Conservation (phyloP, 2,113 vertebrate species). For the Odontesthes bonariensis region DNA sequence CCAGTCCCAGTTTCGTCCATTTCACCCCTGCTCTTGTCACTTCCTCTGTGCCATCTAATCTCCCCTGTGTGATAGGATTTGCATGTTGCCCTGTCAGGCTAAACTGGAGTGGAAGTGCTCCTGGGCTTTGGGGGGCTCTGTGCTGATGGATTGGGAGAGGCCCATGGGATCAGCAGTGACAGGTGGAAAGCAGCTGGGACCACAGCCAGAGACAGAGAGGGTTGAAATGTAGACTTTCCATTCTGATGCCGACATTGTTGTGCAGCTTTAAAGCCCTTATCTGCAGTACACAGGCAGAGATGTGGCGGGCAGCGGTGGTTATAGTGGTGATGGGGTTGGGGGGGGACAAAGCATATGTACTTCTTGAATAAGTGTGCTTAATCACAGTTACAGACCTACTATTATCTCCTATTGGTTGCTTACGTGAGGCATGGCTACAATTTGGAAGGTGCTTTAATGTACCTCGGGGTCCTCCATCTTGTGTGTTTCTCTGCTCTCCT, state of each 20-base stretch:
- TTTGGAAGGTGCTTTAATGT: conserved; percentile 69
- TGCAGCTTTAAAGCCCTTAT: conserved; percentile 63
- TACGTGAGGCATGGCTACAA: conserved; percentile 71
- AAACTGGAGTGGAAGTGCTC: conserved; percentile 48
- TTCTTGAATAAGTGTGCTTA: conserved; percentile 72
- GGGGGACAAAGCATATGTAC: conserved; percentile 58
- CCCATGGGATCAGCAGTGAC: conserved; percentile 62
- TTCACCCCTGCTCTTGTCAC: conserved; percentile 53
- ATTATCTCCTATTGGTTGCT: conserved; percentile 71
- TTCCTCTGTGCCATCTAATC: conserved; percentile 37
- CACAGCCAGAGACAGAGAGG: conserved; percentile 49
- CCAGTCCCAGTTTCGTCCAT: conserved; percentile 3
- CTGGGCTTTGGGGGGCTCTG: conserved; percentile 32
- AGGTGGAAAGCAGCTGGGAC: conserved; percentile 51
- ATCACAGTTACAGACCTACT: conserved; percentile 74
- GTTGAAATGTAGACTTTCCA: conserved; percentile 63
- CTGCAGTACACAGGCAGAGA: conserved; percentile 56
- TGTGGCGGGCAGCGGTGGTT: conserved; percentile 39
- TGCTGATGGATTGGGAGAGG: conserved; percentile 60
- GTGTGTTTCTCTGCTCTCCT: conserved; percentile 77
- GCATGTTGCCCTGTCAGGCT: conserved; percentile 62
- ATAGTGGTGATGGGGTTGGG: conserved; percentile 20
- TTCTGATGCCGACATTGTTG: conserved; percentile 57
- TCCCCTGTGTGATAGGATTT: conserved; percentile 42
- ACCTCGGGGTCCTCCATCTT: conserved; percentile 78